Evolutionary conservation across 2,797 vertebrate genomes (phyloP).

Genomic region (Alosa sapidissima): DNA sequence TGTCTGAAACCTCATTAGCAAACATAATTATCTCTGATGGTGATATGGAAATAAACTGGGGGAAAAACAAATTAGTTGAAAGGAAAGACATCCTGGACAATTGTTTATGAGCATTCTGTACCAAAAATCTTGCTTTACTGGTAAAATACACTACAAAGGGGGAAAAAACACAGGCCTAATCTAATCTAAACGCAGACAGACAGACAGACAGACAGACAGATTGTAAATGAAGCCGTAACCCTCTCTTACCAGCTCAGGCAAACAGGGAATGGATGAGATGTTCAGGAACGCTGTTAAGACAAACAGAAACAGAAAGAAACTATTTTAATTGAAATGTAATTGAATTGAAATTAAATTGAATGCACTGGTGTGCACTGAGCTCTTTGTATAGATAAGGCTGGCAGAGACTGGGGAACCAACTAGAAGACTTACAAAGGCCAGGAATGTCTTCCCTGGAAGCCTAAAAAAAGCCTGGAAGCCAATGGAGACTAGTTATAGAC

Average conservation of each 20-base stretch:
- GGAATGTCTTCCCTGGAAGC: conserved; percentile 56
- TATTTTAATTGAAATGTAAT: background rate
- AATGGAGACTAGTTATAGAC: background rate
- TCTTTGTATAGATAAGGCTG: background rate
- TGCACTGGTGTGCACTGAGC: background rate
- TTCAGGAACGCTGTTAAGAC: background rate
- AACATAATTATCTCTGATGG: conserved; percentile 10
- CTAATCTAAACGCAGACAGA: background rate
- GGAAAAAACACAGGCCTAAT: background rate
- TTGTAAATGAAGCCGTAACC: background rate
- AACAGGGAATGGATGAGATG: background rate
- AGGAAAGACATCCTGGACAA: background rate
- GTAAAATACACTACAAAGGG: background rate
- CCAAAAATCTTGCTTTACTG: background rate
- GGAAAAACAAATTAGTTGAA: background rate
- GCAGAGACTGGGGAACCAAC: background rate
- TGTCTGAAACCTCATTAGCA: conserved; percentile 5
- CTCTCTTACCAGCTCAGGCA: background rate
- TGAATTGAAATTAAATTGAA: background rate
- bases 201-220: background rate
- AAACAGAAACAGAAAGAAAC: conserved; percentile 3
- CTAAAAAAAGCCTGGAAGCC: too few relatives aligned
- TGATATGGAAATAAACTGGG: background rate
- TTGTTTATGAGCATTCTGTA: background rate
- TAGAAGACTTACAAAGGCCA: conserved; percentile 24